Evolutionary conservation across 2,888 invertebrate genomes (phyloP).

Genomic region (Lepidocyrtinus sp.): DNA sequence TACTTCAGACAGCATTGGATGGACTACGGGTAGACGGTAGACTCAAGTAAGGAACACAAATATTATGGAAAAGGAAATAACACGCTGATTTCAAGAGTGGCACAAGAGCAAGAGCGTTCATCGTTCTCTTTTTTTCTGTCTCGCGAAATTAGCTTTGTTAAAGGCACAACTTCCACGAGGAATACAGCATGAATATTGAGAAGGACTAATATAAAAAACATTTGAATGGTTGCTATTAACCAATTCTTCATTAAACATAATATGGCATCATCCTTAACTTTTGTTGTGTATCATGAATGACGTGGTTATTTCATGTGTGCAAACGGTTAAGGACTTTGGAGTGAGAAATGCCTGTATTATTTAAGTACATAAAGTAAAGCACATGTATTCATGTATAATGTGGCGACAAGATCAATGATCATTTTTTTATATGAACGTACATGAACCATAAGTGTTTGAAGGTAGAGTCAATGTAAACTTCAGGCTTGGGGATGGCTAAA

Average conservation of each 20-base stretch:
- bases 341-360: not conserved
- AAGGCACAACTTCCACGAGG: constrained; percentile 10
- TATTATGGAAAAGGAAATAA: constrained; percentile 38
- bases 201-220: not conserved
- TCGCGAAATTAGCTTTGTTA: constrained; percentile 24
- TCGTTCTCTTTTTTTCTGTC: constrained; percentile 43
- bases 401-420: constrained; percentile 35
- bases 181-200: constrained; percentile 2
- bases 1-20: no score
- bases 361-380: no score
- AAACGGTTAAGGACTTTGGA: not conserved
- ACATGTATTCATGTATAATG: not conserved
- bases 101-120: constrained; percentile 51
- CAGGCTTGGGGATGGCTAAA: not conserved
- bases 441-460: constrained; percentile 37
- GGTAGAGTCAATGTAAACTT: not conserved
- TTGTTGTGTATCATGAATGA: no score
- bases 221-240: not conserved
- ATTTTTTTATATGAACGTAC: constrained; percentile 43
- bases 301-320: not conserved
- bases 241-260: constrained; percentile 2
- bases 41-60: not conserved
- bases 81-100: constrained; percentile 33
- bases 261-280: constrained; percentile 25
- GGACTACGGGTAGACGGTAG: not conserved